Base-by-base conservation (phyloP, 2,113 vertebrate species). In the Chloropsis hardwickii region DNA sequence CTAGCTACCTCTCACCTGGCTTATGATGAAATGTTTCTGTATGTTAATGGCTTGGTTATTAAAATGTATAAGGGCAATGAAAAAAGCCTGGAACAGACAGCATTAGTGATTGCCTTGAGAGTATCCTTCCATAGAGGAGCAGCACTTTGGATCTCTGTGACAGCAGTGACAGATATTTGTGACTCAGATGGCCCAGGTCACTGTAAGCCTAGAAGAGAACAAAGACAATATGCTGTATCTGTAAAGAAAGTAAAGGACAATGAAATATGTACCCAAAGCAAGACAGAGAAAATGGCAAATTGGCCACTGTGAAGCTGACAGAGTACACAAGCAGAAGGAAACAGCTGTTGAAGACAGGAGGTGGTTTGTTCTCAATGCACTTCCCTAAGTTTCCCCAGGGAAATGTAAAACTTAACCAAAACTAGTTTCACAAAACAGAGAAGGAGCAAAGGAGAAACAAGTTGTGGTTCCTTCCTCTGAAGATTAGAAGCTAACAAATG, bases 1-100 rank as follows among this genome's bases (percentile, higher is more conserved):
- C 86, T 90, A 96, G 79, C 65, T 95, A 95, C 56, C n/a, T 87
- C 72, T 97, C 81, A 86, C 89, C 71, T 96, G 86, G 22, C 40
- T 94, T 94, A 82, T 91, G 85, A 97, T 95, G 18, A 97, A 97
- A 92, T 88, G 85, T 94, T 97, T 96, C 77, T 90, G 60, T 93
- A 95, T 93, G 39, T 67, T 91, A 93, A 83, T 93, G 31, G 95
- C 97, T 97, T 88, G 58, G 83, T 95, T 96, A 93, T 97, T 97
- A 94, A 97, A 97, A 97, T 92, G 73, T 79, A 91, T 77, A 94
- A 97, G 47, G 91, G 11, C 35, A 61, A 39, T 20, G 23, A 79
- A 61, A 95, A 95, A 90, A 91, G 42, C 87, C 87, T 66, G 79
- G 81, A 96, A 95, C 76, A 93, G 96, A 86, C 58, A 81, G 35